phyloP scores from a whole-genome alignment of 2,888 invertebrate species.

The Chaitophorus viminalis region DNA sequence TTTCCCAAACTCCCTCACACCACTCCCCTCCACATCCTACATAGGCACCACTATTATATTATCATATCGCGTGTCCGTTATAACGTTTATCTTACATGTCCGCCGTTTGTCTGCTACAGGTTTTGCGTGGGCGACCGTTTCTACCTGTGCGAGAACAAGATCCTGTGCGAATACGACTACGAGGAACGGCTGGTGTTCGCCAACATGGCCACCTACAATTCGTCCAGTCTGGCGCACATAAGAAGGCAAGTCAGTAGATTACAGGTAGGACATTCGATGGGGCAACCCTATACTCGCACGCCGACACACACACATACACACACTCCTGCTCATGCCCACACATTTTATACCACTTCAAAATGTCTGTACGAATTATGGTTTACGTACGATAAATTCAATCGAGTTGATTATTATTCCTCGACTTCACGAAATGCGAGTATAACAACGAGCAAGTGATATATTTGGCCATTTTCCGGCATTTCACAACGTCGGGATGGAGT shows the following conservation, averaged over 20 bases:
- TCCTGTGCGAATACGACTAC: conserved; percentile 93
- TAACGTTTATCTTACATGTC: not conserved
- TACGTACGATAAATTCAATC: no score
- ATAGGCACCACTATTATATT: not conserved
- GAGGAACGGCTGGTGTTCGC: conserved; percentile 91
- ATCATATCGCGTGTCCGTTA: not conserved
- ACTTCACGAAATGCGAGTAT: no score
- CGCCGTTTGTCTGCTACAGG: conserved; percentile 70
- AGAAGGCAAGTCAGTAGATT: conserved; percentile 76
- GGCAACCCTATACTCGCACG: conserved; percentile 31
- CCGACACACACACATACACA: not conserved
- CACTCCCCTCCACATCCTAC: not conserved
- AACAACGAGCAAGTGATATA: no score
- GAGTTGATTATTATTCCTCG: no score
- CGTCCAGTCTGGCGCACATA: conserved; percentile 86
- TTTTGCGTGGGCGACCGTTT: conserved; percentile 95
- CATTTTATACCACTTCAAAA: not conserved
- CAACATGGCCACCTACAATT: conserved; percentile 84
- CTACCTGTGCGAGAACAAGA: conserved; percentile 93
- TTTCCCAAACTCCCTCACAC: no score
- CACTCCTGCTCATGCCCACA: not conserved
- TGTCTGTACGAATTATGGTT: no score
- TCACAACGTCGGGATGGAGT: no score
- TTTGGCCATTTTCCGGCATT: no score
- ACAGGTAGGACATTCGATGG: conserved; percentile 64